A percentile compares a stretch with the other conserved stretches of the same genome.
These are phyloP conservation scores for Oncorhynchus keta DNA, from an alignment of 2,113 vertebrate species.

Conservation along the genomic window DNA sequence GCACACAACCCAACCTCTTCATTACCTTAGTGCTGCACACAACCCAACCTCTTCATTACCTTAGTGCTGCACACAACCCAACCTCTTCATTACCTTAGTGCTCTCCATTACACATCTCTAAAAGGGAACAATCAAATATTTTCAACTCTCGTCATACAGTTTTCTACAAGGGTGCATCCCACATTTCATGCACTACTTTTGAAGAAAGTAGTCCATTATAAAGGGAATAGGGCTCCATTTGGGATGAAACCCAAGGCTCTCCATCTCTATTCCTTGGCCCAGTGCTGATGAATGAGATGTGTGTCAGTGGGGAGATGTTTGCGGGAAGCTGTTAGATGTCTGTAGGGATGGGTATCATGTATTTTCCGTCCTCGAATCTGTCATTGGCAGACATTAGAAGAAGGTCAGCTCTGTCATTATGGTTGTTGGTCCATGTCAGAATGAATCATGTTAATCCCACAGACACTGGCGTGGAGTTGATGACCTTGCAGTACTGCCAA, in stretches of 20 bases:
- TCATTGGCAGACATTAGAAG: conserved; percentile 24
- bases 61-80: no score
- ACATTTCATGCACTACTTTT: no score
- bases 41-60: no score
- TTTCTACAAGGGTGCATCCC: conserved; percentile 25
- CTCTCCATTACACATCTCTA: conserved; percentile 24
- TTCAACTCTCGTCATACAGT: not conserved
- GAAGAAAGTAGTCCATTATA: no score
- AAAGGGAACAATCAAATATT: conserved; percentile 39
- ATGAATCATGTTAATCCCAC: conserved; percentile 10
- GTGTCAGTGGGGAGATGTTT: not conserved
- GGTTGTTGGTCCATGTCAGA: conserved; percentile 1
- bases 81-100: no score
- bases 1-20: no score
- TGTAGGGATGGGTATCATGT: conserved; percentile 2
- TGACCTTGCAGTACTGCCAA: not conserved
- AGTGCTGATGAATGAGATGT: conserved; percentile 1
- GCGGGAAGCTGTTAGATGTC: not conserved
- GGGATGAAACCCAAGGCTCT: not conserved
- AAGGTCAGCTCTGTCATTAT: conserved; percentile 30
- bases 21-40: no score
- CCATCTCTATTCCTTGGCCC: not conserved
- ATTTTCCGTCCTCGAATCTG: conserved; percentile 29
- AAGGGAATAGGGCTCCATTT: no score
- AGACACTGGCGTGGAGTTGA: conserved; percentile 14